These are phyloP conservation scores for Itoplectis maculator DNA, from an alignment of 2,888 invertebrate genomes.

Conservation along the genomic window DNA sequence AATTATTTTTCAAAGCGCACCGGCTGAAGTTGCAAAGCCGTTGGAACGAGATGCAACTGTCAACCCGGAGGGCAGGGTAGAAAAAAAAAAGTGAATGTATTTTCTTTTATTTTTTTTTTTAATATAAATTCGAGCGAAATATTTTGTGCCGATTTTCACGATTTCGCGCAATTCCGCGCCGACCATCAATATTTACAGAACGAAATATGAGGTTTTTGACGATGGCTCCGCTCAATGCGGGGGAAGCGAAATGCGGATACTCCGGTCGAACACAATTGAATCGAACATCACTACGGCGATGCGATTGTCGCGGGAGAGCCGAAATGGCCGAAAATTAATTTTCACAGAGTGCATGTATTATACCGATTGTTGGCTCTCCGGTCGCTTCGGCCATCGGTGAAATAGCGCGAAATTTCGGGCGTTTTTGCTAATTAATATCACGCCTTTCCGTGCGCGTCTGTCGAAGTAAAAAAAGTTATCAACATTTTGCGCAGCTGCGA, in stretches of 20 bases:
- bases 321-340: slow-evolving; percentile 23
- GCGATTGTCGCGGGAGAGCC: neutral
- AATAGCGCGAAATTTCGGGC: slow-evolving; percentile 20
- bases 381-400: slow-evolving; percentile 1
- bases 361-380: slow-evolving; percentile 21
- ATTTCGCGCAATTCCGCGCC: neutral
- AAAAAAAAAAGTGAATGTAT: too few species aligned
- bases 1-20: too few species aligned
- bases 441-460: neutral
- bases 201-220: slow-evolving; percentile 12
- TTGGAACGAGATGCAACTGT: too few species aligned
- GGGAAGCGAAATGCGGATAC: neutral
- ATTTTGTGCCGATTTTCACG: neutral
- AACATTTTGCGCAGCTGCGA: neutral
- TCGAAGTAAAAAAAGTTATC: neutral
- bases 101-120: too few species aligned
- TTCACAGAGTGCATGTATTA: slow-evolving; percentile 24
- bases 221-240: neutral
- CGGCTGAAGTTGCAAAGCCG: too few species aligned
- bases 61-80: too few species aligned
- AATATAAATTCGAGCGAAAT: neutral
- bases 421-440: slow-evolving; percentile 36
- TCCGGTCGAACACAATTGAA: neutral
- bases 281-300: neutral
- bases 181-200: slow-evolving; percentile 5